Percentiles rank a stretch among this genome's conserved stretches.
phyloP scores from a whole-genome alignment of 2,888 invertebrate genomes.

The Thysanoteuthis rhombus region DNA sequence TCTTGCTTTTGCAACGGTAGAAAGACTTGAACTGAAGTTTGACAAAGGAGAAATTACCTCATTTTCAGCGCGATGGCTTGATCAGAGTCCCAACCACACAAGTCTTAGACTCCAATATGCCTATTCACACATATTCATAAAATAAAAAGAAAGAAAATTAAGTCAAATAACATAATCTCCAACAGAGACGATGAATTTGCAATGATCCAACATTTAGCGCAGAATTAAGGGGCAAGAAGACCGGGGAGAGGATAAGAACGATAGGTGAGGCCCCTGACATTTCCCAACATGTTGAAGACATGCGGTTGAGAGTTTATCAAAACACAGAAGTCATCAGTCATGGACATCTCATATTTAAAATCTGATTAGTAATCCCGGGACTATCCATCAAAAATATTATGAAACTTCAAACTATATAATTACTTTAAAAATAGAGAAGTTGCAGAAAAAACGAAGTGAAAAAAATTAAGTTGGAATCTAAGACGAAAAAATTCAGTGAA shows the following conservation, averaged over 20 bases:
- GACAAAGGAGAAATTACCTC: too few relatives aligned
- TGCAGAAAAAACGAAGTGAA: too few relatives aligned
- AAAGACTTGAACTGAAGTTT: too few relatives aligned
- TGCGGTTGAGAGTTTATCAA: not conserved
- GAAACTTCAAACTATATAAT: not conserved
- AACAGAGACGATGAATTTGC: not conserved
- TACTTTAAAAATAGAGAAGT: not conserved
- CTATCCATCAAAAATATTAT: not conserved
- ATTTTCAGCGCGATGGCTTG: too few relatives aligned
- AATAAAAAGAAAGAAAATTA: too few relatives aligned
- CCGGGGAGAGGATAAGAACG: not conserved
- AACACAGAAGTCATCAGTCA: not conserved
- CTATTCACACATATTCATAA: too few relatives aligned
- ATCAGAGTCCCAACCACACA: too few relatives aligned
- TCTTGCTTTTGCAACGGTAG: too few relatives aligned
- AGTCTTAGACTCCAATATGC: too few relatives aligned
- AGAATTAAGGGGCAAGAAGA: not conserved
- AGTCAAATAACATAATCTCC: too few relatives aligned
- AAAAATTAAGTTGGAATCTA: too few relatives aligned
- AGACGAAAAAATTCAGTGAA: not conserved
- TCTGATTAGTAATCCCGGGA: not conserved
- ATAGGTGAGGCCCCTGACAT: not conserved
- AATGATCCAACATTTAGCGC: not conserved
- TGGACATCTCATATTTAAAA: not conserved
- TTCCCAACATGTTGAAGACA: too few relatives aligned